A percentile compares a stretch with the other conserved stretches of the same genome.
Evolutionary conservation across 2,888 invertebrate genomes (phyloP).

Genomic region (Plutella xylostella): DNA sequence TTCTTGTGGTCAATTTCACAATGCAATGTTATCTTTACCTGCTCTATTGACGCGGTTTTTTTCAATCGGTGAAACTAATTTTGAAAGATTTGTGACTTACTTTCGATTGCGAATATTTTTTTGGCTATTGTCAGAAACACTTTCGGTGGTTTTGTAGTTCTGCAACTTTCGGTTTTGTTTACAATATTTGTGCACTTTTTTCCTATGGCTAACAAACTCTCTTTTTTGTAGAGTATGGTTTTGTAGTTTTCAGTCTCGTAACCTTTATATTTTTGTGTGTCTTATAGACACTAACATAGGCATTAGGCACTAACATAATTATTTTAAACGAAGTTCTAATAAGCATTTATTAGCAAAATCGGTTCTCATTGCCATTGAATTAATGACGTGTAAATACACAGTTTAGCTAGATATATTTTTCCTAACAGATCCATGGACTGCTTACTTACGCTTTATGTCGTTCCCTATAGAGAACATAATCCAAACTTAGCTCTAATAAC

Average conservation of each 20-base stretch:
- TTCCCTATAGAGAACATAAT: too few species aligned
- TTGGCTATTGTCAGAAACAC: constrained; percentile 3
- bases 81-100: constrained; percentile 39
- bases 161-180: constrained; percentile 1
- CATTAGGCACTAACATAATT: too few species aligned
- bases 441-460: too few species aligned
- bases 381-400: constrained; percentile 14
- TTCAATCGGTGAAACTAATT: constrained; percentile 33
- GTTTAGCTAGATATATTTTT: neutral
- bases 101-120: constrained; percentile 24
- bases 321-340: neutral
- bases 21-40: constrained; percentile 29
- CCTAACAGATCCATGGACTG: neutral
- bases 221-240: neutral
- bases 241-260: neutral
- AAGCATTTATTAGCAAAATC: constrained; percentile 1
- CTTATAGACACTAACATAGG: too few species aligned
- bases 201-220: too few species aligned
- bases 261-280: too few species aligned
- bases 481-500: too few species aligned
- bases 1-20: constrained; percentile 39
- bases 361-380: too few species aligned
- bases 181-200: neutral
- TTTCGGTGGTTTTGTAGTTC: constrained; percentile 4
- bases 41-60: constrained; percentile 28